Evolutionary conservation across 2,113 vertebrate species (phyloP).

Genomic region (Oxygymnocypris stewartii): DNA sequence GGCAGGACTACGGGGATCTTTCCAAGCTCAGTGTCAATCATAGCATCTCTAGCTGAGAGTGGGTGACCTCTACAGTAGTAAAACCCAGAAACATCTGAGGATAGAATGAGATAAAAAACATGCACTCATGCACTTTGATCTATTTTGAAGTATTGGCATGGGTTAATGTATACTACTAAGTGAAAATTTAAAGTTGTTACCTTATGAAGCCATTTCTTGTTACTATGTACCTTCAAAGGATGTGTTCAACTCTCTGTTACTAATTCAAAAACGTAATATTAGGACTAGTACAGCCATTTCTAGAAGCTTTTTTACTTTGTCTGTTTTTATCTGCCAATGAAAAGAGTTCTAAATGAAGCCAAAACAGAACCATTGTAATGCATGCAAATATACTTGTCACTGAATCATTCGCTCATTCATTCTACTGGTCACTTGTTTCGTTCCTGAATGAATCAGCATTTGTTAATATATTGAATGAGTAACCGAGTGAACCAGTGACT

Average conservation of each 20-base stretch:
- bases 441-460: neutral
- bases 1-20: constrained; percentile 13
- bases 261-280: neutral
- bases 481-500: neutral
- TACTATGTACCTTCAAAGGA: neutral
- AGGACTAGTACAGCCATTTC: neutral
- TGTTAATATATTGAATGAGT: neutral
- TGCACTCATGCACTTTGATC: neutral
- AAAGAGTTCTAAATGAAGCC: neutral
- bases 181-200: neutral
- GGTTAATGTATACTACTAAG: neutral
- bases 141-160: constrained; percentile 16
- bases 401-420: neutral
- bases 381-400: neutral
- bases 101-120: neutral
- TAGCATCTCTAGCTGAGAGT: neutral
- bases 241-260: neutral
- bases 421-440: neutral
- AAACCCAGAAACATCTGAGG: neutral
- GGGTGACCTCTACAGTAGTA: neutral
- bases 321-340: neutral
- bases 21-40: constrained; percentile 18
- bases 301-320: too few relatives aligned
- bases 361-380: neutral
- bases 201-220: neutral